Base-by-base conservation (phyloP, 2,888 invertebrate species). In the Epinotia brunnichana region DNA sequence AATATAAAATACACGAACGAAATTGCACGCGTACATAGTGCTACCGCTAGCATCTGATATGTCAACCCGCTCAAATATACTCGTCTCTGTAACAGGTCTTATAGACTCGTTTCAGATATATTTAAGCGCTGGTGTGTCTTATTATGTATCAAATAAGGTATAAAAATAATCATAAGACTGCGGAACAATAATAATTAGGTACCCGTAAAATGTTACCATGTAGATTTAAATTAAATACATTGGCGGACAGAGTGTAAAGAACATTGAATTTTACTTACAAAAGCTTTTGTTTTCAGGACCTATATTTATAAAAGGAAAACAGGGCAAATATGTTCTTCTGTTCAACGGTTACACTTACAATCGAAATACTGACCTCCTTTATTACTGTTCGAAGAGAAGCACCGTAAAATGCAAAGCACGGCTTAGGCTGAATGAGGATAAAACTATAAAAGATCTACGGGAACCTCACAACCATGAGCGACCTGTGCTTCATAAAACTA, bases 381-480 rank as follows among this genome's bases (percentile, higher is more conserved):
- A 66, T 24, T 66, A 66, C 7, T 66, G 66, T n/a, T 67, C 56
- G 4, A 67, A 44, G 17, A 67, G 41, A 17, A n/a, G n/a, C 11
- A 39, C 44, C 13, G 5, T n/a, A 4, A 4, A 41, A 13, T 60
- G 60, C 7, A 39, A 41, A 41, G 60, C 60, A 7, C 39, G 60
- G 4, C 13, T 60, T 19, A 41, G 19, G 15, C 19, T 60, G 17
- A 60, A 60, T 19, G 13, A 19, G 1, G 60, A 60, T 17, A 2
- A 39, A 10, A 60, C 60, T 19, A 13, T 60, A 5, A 60, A 59
- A 1, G 21, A 35, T 19, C 19, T 51, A n/a, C 19, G 24, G 5
- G 68, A 48, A 51, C 62, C 17, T 4, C 73, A 73, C 21, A 73
- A 68, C 44, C 73, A 73, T 57, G 51, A 48, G 13, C 60, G 39